phyloP scores from a whole-genome alignment of 2,113 vertebrate species.

The Galeopterus variegatus region DNA sequence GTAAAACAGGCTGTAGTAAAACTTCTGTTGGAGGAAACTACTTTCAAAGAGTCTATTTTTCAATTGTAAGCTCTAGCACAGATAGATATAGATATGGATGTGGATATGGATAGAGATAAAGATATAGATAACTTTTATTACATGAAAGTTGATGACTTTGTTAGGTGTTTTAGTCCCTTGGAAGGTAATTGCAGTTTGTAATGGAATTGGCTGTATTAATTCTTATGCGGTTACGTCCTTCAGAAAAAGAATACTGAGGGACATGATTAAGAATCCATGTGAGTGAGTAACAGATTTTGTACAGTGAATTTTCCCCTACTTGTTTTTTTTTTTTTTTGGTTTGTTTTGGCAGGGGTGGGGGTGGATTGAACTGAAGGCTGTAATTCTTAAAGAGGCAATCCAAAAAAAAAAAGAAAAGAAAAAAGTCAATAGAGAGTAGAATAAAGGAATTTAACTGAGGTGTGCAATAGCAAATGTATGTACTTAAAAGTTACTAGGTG shows the following conservation, averaged over 20 bases:
- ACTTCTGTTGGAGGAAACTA: background rate
- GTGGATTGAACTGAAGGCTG: background rate
- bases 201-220: background rate
- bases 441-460: background rate
- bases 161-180: background rate
- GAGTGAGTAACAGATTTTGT: constrained; percentile 1
- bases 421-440: background rate
- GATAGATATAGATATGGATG: background rate
- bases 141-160: background rate
- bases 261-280: background rate
- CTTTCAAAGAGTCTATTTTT: constrained; percentile 42
- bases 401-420: background rate
- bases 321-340: background rate
- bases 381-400: background rate
- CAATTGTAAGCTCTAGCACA: background rate
- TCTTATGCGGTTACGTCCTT: background rate
- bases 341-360: too few species aligned
- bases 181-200: background rate
- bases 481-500: background rate
- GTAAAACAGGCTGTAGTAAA: background rate
- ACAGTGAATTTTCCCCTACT: background rate
- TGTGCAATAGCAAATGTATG: background rate
- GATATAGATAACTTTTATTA: background rate
- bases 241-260: background rate
- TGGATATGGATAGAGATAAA: background rate